Conservation (phyloP, 2,888 invertebrate species). For the Scelioninae gen. 1 region DNA sequence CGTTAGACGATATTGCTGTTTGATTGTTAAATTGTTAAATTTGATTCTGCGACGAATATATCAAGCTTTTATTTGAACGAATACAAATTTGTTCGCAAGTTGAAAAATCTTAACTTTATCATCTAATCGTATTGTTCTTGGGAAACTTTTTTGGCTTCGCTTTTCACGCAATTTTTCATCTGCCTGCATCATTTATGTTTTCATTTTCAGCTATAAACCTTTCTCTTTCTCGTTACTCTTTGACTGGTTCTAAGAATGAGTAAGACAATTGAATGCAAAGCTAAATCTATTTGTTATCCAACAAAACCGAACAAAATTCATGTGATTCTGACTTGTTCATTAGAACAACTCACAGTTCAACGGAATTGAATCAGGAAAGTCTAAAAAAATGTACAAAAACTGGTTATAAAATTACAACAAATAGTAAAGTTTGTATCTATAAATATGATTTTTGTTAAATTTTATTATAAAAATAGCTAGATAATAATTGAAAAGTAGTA, state of each 20-base stretch:
- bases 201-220: not conserved
- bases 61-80: constrained; percentile 1
- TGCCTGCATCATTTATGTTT: not conserved
- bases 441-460: not conserved
- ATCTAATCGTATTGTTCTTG: not conserved
- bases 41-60: constrained; percentile 32
- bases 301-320: not conserved
- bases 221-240: not conserved
- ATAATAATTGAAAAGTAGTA: constrained; percentile 17
- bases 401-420: too few relatives aligned
- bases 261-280: constrained; percentile 14
- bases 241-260: not conserved
- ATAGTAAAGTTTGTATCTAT: too few relatives aligned
- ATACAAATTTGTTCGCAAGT: too few relatives aligned
- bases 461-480: constrained; percentile 42
- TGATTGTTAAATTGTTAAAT: constrained; percentile 38
- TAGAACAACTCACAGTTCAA: too few relatives aligned
- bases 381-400: too few relatives aligned
- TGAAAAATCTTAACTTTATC: too few relatives aligned
- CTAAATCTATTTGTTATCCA: constrained; percentile 7
- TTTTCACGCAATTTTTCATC: constrained; percentile 54
- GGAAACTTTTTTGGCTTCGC: not conserved
- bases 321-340: too few relatives aligned
- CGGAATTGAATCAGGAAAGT: too few relatives aligned
- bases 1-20: constrained; percentile 46